Percentiles rank a stretch among this genome's conserved stretches.
Conservation (phyloP, 2,797 vertebrate genomes). For the Xerus rutilus region DNA sequence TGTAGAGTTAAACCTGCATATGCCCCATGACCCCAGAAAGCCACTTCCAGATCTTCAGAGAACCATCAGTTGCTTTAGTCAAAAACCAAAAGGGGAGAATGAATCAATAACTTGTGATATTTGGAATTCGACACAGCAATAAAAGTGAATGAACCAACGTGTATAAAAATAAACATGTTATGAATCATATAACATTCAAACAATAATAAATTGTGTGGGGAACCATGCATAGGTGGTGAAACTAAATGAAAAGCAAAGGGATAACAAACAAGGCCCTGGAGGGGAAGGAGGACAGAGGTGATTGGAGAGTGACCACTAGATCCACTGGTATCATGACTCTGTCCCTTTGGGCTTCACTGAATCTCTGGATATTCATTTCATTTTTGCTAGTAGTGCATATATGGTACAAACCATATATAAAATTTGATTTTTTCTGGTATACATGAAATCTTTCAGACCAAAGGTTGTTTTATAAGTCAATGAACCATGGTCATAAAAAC, state of each 20-base stretch:
- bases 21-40: neutral
- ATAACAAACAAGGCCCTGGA: neutral
- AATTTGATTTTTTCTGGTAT: neutral
- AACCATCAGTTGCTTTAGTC: neutral
- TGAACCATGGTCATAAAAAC: slow-evolving; percentile 18
- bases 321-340: neutral
- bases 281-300: too few species aligned
- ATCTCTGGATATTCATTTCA: neutral
- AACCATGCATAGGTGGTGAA: neutral
- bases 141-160: neutral
- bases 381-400: neutral
- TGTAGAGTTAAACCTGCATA: neutral
- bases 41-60: neutral
- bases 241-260: neutral
- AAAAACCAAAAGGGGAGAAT: neutral
- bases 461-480: neutral
- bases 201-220: neutral
- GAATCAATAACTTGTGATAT: neutral
- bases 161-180: neutral
- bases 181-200: neutral
- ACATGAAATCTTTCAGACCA: neutral
- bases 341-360: neutral
- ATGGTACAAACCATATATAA: neutral
- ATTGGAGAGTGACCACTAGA: neutral
- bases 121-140: neutral